Conservation (phyloP, 2,797 vertebrate species). For the Vireo griseus region DNA sequence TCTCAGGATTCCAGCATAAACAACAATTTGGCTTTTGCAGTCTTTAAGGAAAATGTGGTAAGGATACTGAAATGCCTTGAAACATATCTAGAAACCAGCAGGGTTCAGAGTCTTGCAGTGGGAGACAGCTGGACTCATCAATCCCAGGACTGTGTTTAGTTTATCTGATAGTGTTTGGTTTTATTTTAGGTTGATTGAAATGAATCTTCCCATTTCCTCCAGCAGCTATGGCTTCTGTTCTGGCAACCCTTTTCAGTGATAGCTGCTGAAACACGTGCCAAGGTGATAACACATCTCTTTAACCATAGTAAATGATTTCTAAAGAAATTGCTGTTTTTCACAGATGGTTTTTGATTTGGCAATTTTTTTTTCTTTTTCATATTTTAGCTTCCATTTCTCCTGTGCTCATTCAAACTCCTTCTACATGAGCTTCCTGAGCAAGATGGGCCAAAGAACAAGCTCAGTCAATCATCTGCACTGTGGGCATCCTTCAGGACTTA, state of each 20-base stretch:
- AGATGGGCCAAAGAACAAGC: not conserved
- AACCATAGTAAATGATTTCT: not conserved
- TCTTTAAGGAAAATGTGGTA: not conserved
- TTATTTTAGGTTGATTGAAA: not conserved
- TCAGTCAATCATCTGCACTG: not conserved
- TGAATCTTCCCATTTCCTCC: not conserved
- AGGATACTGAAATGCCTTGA: not conserved
- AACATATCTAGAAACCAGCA: not conserved
- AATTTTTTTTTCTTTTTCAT: no score
- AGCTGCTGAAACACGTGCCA: not conserved
- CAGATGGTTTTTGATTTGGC: accelerated
- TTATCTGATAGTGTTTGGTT: not conserved
- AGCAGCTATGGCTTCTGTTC: not conserved
- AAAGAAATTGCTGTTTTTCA: not conserved
- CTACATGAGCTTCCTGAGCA: not conserved
- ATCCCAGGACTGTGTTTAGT: not conserved
- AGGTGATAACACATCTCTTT: not conserved
- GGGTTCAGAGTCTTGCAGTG: not conserved
- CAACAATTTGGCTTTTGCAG: not conserved
- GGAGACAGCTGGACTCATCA: not conserved
- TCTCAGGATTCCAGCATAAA: not conserved
- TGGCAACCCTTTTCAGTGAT: not conserved
- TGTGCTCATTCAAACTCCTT: not conserved
- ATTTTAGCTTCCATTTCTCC: not conserved
- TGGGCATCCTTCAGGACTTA: not conserved